Percentiles rank a stretch among this genome's conserved stretches.
Evolutionary conservation across 2,113 vertebrate genomes (phyloP).

Genomic region (Macroglossus sobrinus): DNA sequence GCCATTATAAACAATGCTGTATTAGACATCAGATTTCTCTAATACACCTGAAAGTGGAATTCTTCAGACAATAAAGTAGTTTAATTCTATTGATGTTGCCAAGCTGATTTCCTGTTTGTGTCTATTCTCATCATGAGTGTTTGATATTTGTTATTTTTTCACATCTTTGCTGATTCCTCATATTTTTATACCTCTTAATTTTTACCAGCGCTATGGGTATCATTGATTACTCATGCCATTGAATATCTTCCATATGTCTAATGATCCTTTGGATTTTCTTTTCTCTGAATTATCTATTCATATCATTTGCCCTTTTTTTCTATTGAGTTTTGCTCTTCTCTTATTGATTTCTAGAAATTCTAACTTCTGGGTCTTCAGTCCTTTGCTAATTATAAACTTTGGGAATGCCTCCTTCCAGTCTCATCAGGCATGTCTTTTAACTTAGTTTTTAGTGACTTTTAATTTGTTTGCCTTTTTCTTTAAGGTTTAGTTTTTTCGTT

Average conservation of each 20-base stretch:
- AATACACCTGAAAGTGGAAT: neutral
- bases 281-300: neutral
- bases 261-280: neutral
- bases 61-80: neutral
- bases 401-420: neutral
- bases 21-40: neutral
- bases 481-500: neutral
- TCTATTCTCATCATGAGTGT: neutral
- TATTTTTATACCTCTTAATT: conserved; percentile 2
- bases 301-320: neutral
- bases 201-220: neutral
- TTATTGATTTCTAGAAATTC: neutral
- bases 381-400: neutral
- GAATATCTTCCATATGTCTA: neutral
- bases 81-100: neutral
- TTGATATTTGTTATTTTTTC: neutral
- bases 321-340: neutral
- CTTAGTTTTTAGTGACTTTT: neutral
- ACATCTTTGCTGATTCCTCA: neutral
- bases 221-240: neutral
- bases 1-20: neutral
- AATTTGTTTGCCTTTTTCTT: neutral
- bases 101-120: neutral
- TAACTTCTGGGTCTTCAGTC: neutral
- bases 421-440: neutral